Conservation (phyloP, 2,113 vertebrate species). For the Phaethon lepturus region DNA sequence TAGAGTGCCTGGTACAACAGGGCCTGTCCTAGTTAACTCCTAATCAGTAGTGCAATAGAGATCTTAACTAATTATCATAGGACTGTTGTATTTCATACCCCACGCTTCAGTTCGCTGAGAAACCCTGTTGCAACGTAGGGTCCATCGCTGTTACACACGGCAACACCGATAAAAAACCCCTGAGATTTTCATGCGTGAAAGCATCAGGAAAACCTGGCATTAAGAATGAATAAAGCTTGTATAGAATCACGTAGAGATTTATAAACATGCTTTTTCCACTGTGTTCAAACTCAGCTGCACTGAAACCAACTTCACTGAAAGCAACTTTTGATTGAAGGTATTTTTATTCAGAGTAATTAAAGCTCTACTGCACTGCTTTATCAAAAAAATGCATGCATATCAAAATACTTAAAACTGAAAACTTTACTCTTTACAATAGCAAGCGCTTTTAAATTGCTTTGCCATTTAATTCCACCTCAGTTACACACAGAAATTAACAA, state of each 20-base stretch:
- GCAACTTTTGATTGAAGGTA: neutral
- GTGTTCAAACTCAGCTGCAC: neutral
- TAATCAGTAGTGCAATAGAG: neutral
- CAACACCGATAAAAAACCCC: neutral
- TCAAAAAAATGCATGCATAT: neutral
- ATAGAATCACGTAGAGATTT: neutral
- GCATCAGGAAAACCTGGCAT: neutral
- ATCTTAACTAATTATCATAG: neutral
- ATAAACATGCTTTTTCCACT: neutral
- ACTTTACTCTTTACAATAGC: neutral
- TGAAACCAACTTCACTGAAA: neutral
- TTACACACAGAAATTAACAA: slow-evolving; percentile 50
- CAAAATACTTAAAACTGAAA: neutral
- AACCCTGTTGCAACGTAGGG: neutral
- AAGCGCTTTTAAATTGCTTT: slow-evolving; percentile 41
- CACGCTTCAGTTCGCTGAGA: neutral
- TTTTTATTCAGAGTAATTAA: slow-evolving; percentile 16
- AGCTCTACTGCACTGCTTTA: neutral
- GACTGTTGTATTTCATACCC: neutral
- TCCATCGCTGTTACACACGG: neutral
- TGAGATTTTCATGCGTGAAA: neutral
- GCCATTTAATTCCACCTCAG: slow-evolving; percentile 43
- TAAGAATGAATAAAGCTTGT: neutral
- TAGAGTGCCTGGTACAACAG: neutral
- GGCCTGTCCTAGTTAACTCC: neutral